Conservation (phyloP, 1,140 invertebrate genomes). For the Meloidogyne floridensis region DNA sequence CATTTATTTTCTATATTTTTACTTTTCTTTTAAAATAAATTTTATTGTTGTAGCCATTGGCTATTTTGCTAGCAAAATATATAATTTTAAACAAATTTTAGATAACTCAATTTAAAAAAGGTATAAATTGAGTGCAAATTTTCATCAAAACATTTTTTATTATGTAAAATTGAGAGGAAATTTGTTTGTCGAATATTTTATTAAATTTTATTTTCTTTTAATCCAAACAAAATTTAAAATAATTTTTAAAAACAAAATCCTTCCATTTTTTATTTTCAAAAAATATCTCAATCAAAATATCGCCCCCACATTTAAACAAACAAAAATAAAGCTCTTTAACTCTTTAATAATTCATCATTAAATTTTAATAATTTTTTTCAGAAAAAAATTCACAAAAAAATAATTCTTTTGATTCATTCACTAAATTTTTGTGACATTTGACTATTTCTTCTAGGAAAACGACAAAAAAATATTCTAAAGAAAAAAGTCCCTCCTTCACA, state of each 20-base stretch:
- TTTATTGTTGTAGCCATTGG: background rate
- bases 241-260: too few species aligned
- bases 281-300: too few species aligned
- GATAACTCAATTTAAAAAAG: background rate
- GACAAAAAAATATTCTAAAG: background rate
- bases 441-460: background rate
- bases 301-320: background rate
- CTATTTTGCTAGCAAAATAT: background rate
- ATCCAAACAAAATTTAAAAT: too few species aligned
- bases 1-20: background rate
- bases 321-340: background rate
- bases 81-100: conserved; percentile 3
- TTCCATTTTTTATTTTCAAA: too few species aligned
- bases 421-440: conserved; percentile 3
- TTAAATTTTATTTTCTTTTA: background rate
- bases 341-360: background rate
- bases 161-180: background rate
- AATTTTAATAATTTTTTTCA: background rate
- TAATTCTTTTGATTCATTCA: background rate
- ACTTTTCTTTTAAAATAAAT: too few species aligned
- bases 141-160: background rate
- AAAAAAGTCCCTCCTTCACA: background rate
- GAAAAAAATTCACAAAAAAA: background rate
- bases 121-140: conserved; percentile 5
- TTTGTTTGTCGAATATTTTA: background rate